phyloP scores from a whole-genome alignment of 2,797 vertebrate species.

The Propithecus perrieri region DNA sequence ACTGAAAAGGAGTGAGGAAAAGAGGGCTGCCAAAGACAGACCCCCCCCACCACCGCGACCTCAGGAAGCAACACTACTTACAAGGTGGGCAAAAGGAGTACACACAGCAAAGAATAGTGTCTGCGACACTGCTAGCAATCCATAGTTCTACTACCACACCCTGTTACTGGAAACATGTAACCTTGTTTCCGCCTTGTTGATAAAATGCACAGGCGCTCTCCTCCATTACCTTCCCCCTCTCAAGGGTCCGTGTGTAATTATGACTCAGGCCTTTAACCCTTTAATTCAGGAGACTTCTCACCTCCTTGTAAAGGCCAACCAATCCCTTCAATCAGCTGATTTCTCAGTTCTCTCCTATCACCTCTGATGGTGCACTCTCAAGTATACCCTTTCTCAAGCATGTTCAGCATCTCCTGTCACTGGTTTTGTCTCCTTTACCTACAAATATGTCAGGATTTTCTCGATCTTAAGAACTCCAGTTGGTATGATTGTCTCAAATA shows the following conservation, averaged over 20 bases:
- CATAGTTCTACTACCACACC: too few species aligned
- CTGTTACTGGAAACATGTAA: background rate
- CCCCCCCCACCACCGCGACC: fast-evolving
- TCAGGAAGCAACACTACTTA: background rate
- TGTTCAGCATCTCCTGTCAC: background rate
- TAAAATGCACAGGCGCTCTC: background rate
- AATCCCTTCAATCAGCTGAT: background rate
- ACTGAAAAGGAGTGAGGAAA: background rate
- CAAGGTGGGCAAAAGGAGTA: background rate
- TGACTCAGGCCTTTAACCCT: background rate
- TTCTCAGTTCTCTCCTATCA: background rate
- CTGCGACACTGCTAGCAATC: background rate
- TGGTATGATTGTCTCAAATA: background rate
- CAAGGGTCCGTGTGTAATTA: background rate
- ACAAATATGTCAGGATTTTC: background rate
- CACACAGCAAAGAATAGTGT: background rate
- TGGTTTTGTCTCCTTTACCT: background rate
- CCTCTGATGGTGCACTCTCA: background rate
- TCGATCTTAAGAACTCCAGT: background rate
- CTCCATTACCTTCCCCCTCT: background rate
- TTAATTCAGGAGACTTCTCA: background rate
- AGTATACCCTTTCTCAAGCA: background rate
- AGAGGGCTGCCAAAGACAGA: background rate
- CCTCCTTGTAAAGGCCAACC: background rate
- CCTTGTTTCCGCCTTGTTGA: background rate